Percentiles rank a stretch among this genome's conserved stretches.
phyloP scores from a whole-genome alignment of 2,113 vertebrate genomes.

The Etheostoma spectabile region DNA sequence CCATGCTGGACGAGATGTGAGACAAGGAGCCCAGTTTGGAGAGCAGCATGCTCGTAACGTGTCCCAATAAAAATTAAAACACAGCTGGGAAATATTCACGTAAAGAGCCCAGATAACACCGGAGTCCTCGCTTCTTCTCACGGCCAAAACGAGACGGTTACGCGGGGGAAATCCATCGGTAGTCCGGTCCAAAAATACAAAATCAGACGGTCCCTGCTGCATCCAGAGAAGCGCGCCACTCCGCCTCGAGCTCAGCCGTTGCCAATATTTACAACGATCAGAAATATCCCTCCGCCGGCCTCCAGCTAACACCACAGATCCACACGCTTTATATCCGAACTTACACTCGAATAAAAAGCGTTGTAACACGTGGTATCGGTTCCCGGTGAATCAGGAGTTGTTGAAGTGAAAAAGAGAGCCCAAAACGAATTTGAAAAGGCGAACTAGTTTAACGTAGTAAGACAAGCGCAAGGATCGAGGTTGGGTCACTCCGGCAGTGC shows the following conservation, averaged over 20 bases:
- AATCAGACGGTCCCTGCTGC: accelerated
- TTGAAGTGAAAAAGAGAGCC: accelerated
- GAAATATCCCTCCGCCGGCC: constrained; percentile 51
- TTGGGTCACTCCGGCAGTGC: background rate
- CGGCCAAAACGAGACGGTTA: background rate
- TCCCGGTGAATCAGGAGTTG: accelerated
- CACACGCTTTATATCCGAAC: accelerated
- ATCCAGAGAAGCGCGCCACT: constrained; percentile 17
- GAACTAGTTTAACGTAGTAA: constrained; percentile 45
- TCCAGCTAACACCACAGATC: background rate
- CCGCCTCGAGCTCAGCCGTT: background rate
- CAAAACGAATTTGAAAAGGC: background rate
- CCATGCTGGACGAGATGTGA: constrained; percentile 88
- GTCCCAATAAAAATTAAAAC: background rate
- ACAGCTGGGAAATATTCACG: background rate
- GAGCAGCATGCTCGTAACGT: constrained; percentile 82
- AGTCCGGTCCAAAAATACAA: background rate
- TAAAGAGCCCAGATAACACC: background rate
- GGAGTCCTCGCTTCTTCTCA: background rate
- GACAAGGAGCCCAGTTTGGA: constrained; percentile 91
- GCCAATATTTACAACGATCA: constrained; percentile 24
- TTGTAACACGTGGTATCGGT: accelerated
- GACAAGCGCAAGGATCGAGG: constrained; percentile 22
- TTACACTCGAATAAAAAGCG: accelerated
- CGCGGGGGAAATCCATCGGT: background rate